A percentile compares a stretch with the other conserved stretches of the same genome.
These are phyloP conservation scores for Cephus spinipes DNA, from an alignment of 2,888 invertebrate species.

Conservation along the genomic window DNA sequence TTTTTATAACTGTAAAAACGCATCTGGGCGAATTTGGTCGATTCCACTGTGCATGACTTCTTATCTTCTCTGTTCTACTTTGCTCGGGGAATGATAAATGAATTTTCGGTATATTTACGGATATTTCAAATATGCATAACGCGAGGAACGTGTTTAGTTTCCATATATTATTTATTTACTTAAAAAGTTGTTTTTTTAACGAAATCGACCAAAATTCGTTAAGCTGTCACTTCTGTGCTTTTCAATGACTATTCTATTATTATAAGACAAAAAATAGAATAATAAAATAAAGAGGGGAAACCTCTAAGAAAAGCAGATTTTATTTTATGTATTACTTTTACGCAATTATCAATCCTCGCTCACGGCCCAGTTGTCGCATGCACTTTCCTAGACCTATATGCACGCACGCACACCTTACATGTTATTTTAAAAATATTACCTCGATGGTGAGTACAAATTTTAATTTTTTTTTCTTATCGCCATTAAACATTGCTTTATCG, in stretches of 20 bases:
- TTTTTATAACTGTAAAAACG: background rate
- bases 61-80: background rate
- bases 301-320: background rate
- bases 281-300: background rate
- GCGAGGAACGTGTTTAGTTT: background rate
- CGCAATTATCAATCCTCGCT: constrained; percentile 23
- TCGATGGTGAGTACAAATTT: constrained; percentile 51
- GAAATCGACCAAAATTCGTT: background rate
- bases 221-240: background rate
- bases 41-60: background rate
- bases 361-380: constrained; percentile 32
- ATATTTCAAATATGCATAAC: background rate
- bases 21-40: background rate
- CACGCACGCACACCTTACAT: constrained; percentile 40
- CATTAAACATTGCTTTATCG: background rate
- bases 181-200: background rate
- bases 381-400: constrained; percentile 42
- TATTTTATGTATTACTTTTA: constrained; percentile 11
- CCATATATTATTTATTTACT: background rate
- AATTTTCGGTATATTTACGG: background rate
- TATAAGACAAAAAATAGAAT: background rate
- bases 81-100: background rate
- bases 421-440: constrained; percentile 42
- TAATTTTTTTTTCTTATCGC: background rate
- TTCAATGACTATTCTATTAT: background rate